Conservation (phyloP, 2,113 vertebrate genomes). For the Maccullochella peelii region DNA sequence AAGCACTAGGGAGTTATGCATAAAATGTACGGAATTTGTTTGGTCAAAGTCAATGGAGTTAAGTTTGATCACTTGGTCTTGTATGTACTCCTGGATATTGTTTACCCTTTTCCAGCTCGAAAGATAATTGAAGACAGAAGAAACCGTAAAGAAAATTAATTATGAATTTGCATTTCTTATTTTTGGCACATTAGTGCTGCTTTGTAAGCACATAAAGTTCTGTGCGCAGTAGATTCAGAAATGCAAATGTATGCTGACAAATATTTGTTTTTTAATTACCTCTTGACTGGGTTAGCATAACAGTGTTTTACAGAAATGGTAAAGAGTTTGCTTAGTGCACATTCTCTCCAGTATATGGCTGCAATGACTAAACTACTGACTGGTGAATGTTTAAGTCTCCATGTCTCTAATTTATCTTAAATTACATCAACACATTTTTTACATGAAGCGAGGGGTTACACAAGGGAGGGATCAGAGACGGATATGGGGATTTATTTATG, state of each 20-base stretch:
- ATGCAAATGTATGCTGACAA: neutral
- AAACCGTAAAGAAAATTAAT: neutral
- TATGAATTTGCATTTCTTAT: neutral
- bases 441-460: neutral
- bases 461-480: neutral
- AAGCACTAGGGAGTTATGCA: neutral
- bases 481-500: constrained; percentile 26
- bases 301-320: neutral
- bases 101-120: neutral
- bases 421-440: constrained; percentile 19
- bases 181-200: neutral
- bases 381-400: constrained; percentile 20
- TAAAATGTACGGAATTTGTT: constrained; percentile 17
- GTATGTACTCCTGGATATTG: neutral
- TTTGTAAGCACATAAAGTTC: neutral
- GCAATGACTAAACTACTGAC: constrained; percentile 4
- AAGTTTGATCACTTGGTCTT: neutral
- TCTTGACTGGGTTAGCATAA: neutral
- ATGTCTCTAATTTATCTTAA: constrained; percentile 33
- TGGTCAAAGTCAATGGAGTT: neutral
- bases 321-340: neutral
- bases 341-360: neutral
- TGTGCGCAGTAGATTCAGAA: neutral
- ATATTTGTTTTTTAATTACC: constrained; percentile 21
- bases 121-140: neutral